These are phyloP conservation scores for Charina bottae DNA, from an alignment of 2,113 vertebrate genomes.

Conservation along the genomic window DNA sequence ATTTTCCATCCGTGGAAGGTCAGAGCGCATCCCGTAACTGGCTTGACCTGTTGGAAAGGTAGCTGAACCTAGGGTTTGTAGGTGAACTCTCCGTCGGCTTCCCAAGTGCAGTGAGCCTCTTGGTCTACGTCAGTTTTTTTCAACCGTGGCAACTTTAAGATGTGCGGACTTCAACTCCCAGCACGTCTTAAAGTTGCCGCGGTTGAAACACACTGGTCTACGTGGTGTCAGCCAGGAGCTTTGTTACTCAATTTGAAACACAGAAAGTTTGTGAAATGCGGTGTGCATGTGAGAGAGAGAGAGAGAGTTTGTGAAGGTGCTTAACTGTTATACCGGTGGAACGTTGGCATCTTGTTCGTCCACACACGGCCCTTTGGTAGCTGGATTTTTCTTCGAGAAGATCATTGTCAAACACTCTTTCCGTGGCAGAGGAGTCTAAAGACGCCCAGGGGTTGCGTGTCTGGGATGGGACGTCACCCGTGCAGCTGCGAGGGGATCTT, in stretches of 20 bases:
- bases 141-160: neutral
- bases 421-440: constrained; percentile 34
- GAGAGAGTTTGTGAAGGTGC: constrained; percentile 67
- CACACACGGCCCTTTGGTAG: constrained; percentile 45
- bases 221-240: constrained; percentile 64
- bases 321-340: constrained; percentile 63
- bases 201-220: constrained; percentile 36
- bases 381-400: constrained; percentile 37
- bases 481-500: neutral
- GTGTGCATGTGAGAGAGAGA: constrained; percentile 48
- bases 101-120: constrained; percentile 65
- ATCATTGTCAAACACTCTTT: neutral
- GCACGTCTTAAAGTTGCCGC: neutral
- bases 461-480: constrained; percentile 24
- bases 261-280: constrained; percentile 55
- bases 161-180: too few species aligned
- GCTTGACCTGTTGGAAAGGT: constrained; percentile 62
- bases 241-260: constrained; percentile 57
- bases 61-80: constrained; percentile 65
- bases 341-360: constrained; percentile 68
- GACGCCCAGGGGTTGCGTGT: constrained; percentile 40
- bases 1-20: constrained; percentile 49
- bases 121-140: constrained; percentile 27
- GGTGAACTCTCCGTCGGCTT: constrained; percentile 68
- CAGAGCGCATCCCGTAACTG: constrained; percentile 48